Base-by-base conservation (phyloP, 2,797 vertebrate species). In the Rhincodon typus region DNA sequence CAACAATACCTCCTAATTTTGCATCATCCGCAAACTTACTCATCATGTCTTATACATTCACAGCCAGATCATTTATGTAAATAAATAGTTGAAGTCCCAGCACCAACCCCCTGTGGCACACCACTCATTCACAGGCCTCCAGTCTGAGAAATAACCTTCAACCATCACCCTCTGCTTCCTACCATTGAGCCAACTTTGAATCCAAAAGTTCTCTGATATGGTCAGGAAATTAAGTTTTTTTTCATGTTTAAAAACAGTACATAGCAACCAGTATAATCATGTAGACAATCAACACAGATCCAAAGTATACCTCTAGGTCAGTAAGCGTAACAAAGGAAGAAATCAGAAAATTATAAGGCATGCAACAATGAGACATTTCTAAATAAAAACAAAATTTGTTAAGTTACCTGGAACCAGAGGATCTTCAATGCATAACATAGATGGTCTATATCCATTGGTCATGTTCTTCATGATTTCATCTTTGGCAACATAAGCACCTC, bases 401-500 rank as follows among this genome's bases (percentile, higher is more conserved):
- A 7, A 95, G 74, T 97, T 97, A 99, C 99, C 99, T 97, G 98
- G 98, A 96, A 99, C 97, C 72, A 99, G 97, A 42, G 99, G 99
- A 97, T 99, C 99, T 97, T 99, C 99, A 96, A 99, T 99, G 97
- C 98, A 99, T 69, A 99, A 98, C 99, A 99, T 99, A 57, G 99
- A 99, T 27, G 99, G 99, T 96, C 99, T 98, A 97, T 99, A 98
- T 87, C 99, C 99, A 23, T 98, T 98, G 8, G 98, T 98, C 99
- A 99, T 98, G 97, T 98, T 97, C 98, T 99, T 99, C 98, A 99
- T 98, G 96, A 99, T 98, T 97, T 99, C 99, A 96, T 99, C 99
- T 98, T 99, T 99, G 97, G 99, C 98, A 96, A 99, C 97, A 96
- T 99, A 99, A 96, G 98, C 98, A 74, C 99, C 99, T 96, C 99